Evolutionary conservation across 1,140 invertebrate species (phyloP).

Genomic region (Dinoponera quadriceps): DNA sequence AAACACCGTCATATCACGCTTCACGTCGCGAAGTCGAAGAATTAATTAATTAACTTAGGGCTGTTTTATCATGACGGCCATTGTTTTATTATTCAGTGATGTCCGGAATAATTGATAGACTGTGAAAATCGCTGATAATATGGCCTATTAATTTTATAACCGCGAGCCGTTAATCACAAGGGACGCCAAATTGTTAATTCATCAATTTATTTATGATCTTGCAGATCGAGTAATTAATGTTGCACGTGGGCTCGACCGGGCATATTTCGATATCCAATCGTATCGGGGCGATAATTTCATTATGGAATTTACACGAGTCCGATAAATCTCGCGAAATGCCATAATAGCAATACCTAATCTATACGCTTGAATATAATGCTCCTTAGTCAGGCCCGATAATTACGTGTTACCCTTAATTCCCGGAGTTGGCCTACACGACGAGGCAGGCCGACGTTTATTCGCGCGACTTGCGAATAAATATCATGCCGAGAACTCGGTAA

Average conservation of each 20-base stretch:
- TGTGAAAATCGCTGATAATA: slow-evolving; percentile 56
- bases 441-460: neutral
- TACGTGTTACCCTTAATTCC: neutral
- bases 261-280: slow-evolving; percentile 59
- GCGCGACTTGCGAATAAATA: neutral
- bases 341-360: slow-evolving; percentile 27
- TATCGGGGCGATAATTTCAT: slow-evolving; percentile 56
- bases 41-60: slow-evolving; percentile 40
- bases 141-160: slow-evolving; percentile 58
- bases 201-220: slow-evolving; percentile 62
- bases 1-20: neutral
- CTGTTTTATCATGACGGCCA: slow-evolving; percentile 29
- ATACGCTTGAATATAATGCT: neutral
- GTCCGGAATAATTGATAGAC: slow-evolving; percentile 53
- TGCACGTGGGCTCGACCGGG: slow-evolving; percentile 45
- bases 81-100: slow-evolving; percentile 46
- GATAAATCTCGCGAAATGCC: slow-evolving; percentile 49
- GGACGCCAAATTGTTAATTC: slow-evolving; percentile 59
- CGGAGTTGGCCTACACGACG: neutral
- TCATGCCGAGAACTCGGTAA: neutral
- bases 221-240: slow-evolving; percentile 59
- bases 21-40: neutral
- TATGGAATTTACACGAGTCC: slow-evolving; percentile 42
- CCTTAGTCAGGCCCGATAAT: slow-evolving; percentile 1
- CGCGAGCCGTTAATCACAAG: slow-evolving; percentile 56